These are phyloP conservation scores for Naja naja DNA, from an alignment of 2,113 vertebrate genomes.

Conservation along the genomic window DNA sequence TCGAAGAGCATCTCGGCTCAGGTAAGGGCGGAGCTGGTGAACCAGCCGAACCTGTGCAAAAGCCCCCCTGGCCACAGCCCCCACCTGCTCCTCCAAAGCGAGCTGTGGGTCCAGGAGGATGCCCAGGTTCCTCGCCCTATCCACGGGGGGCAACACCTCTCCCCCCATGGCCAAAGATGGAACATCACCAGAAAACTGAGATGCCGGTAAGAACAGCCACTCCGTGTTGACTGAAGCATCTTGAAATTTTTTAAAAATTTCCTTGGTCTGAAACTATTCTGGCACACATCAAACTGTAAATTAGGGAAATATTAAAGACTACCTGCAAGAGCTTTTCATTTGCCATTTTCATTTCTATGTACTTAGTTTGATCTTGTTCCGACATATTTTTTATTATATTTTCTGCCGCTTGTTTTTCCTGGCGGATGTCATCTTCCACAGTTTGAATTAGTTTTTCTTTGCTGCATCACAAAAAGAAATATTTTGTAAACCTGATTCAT, in stretches of 20 bases:
- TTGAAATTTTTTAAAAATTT: neutral
- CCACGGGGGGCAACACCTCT: too few species aligned
- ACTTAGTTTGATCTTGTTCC: conserved; percentile 81
- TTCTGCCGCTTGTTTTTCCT: conserved; percentile 82
- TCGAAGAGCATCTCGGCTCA: too few species aligned
- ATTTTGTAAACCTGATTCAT: neutral
- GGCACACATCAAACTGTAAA: neutral
- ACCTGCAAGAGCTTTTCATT: conserved; percentile 92
- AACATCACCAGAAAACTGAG: too few species aligned
- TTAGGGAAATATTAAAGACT: conserved; percentile 24
- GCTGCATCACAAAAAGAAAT: conserved; percentile 68
- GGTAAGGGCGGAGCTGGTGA: too few species aligned
- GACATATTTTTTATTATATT: conserved; percentile 88
- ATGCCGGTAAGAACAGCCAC: too few species aligned
- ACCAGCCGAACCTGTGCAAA: too few species aligned
- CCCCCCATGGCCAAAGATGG: too few species aligned
- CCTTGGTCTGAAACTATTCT: neutral
- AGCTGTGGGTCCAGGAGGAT: too few species aligned
- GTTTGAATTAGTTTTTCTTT: conserved; percentile 85
- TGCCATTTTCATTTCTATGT: conserved; percentile 80
- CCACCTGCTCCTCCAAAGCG: too few species aligned
- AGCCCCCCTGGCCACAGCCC: too few species aligned
- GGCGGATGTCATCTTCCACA: conserved; percentile 83
- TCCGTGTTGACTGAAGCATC: neutral
- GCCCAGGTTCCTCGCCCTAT: too few species aligned